These are phyloP conservation scores for Bombus impatiens DNA, from an alignment of 1,140 invertebrate genomes.

Conservation along the genomic window DNA sequence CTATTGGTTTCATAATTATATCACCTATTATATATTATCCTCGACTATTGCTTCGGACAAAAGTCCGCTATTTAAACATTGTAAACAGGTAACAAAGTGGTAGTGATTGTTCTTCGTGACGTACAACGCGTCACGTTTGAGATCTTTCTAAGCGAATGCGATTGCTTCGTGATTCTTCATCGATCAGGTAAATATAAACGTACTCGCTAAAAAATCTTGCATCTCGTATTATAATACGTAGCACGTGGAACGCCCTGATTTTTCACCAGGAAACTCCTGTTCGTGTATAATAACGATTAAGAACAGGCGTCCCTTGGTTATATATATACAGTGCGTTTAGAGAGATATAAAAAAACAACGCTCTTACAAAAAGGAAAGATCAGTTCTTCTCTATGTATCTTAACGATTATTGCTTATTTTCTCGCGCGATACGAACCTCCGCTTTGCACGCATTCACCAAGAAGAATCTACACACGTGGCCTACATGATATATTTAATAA, in stretches of 20 bases:
- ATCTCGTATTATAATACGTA: background rate
- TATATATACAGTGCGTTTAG: background rate
- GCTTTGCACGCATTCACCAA: conserved; percentile 42
- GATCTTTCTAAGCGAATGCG: conserved; percentile 51
- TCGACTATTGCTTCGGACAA: conserved; percentile 78
- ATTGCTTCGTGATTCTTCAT: background rate
- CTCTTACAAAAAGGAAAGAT: background rate
- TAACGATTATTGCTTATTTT: conserved; percentile 51
- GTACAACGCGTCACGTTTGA: conserved; percentile 31
- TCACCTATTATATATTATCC: conserved; percentile 61
- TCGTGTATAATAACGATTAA: background rate
- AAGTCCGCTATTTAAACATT: conserved; percentile 79
- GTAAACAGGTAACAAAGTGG: conserved; percentile 82
- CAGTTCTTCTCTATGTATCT: conserved; percentile 1
- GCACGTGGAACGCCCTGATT: background rate
- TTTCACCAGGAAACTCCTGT: too few relatives aligned
- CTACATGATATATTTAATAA: conserved; percentile 7
- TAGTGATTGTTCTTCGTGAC: conserved; percentile 74
- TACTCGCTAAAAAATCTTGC: background rate
- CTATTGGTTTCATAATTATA: conserved; percentile 62
- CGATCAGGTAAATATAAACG: background rate
- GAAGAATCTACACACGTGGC: conserved; percentile 33
- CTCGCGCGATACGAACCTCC: background rate
- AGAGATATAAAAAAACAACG: background rate
- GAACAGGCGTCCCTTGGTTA: background rate